Evolutionary conservation across 64 coral and sea anemone genomes (phyloP).

Genomic region (Pocillopora verrucosa): DNA sequence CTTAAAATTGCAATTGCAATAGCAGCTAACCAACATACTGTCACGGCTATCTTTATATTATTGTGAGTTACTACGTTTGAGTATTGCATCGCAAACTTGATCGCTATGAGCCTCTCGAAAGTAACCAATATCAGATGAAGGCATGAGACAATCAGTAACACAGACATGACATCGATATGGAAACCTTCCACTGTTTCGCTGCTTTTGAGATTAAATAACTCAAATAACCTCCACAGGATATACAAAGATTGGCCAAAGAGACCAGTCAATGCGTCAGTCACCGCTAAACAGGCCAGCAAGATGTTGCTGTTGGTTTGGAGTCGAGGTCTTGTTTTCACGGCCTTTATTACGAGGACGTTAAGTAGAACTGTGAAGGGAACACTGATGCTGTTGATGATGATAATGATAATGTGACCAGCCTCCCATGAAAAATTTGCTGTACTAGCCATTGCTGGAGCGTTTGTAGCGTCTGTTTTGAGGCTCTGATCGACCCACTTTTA

Average conservation of each 20-base stretch:
- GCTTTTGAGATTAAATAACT: background rate
- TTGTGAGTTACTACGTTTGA: background rate
- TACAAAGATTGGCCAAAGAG: background rate
- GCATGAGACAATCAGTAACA: background rate
- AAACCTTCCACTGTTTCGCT: background rate
- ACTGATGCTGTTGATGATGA: background rate
- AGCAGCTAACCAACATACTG: background rate
- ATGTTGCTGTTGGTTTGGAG: background rate
- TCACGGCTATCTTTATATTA: background rate
- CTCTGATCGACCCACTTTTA: background rate
- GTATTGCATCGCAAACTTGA: background rate
- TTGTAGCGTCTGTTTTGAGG: background rate
- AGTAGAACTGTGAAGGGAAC: background rate
- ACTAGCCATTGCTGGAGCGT: background rate
- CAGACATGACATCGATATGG: background rate
- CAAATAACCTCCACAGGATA: background rate
- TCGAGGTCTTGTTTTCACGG: background rate
- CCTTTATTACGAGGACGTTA: background rate
- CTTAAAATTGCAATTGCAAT: background rate
- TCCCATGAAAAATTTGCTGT: background rate
- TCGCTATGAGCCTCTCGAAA: constrained; percentile 1
- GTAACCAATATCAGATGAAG: constrained; percentile 14
- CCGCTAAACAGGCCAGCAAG: background rate
- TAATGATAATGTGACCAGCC: background rate
- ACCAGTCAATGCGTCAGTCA: background rate